These are phyloP conservation scores for Sinocyclocheilus grahami DNA, from an alignment of 2,113 vertebrate species.

Conservation along the genomic window DNA sequence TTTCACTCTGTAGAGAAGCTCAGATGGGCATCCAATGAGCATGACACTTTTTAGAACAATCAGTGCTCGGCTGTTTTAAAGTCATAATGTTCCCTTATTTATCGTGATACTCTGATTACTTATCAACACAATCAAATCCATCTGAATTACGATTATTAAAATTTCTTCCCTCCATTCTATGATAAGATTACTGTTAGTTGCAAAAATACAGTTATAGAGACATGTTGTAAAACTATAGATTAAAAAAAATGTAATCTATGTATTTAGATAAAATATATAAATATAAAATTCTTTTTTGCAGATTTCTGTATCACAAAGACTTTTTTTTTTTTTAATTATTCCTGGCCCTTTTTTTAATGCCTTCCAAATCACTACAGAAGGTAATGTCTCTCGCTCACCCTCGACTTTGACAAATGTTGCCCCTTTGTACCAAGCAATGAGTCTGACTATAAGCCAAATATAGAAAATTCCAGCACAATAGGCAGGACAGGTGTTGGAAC, in stretches of 20 bases:
- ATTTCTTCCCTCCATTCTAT: constrained; percentile 64
- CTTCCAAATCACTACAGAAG: background rate
- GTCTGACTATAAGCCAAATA: constrained; percentile 77
- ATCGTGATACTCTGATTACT: constrained; percentile 76
- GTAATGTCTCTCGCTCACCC: constrained; percentile 28
- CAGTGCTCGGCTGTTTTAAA: constrained; percentile 69
- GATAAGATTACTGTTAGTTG: constrained; percentile 61
- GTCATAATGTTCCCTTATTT: constrained; percentile 72
- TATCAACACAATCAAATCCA: constrained; percentile 80
- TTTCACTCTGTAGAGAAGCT: constrained; percentile 80
- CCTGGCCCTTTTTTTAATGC: background rate
- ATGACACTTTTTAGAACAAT: constrained; percentile 74
- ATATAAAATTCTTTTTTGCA: constrained; percentile 16
- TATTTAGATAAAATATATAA: constrained; percentile 54
- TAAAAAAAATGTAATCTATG: constrained; percentile 67
- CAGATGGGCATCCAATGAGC: constrained; percentile 76
- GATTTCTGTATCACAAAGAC: constrained; percentile 38
- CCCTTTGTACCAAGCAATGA: constrained; percentile 64
- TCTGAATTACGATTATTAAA: constrained; percentile 73
- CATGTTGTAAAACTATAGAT: constrained; percentile 66
- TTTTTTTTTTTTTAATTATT: background rate
- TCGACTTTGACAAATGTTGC: constrained; percentile 63
- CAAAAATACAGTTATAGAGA: constrained; percentile 63
- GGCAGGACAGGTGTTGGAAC: constrained; percentile 78
- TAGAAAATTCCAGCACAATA: constrained; percentile 81